phyloP scores from a whole-genome alignment of 2,888 invertebrate genomes.

The Dyspetes luteomarginatus region DNA sequence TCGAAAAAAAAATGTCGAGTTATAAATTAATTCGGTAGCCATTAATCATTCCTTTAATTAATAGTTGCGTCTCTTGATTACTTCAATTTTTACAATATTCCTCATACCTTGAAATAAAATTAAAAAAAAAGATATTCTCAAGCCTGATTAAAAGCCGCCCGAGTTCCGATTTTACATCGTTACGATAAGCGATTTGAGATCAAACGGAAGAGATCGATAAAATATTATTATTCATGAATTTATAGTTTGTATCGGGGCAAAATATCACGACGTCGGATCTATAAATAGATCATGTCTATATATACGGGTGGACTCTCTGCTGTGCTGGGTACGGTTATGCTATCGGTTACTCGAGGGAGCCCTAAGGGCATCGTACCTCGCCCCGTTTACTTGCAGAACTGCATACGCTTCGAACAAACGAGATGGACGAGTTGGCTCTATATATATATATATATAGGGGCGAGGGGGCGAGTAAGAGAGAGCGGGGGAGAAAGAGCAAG shows the following conservation, averaged over 20 bases:
- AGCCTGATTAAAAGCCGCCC: not conserved
- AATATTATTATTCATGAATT: conserved; percentile 54
- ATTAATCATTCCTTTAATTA: no score
- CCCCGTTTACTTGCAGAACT: conserved; percentile 17
- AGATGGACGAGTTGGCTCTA: conserved; percentile 57
- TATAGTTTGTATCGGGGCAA: conserved; percentile 23
- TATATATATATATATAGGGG: no score
- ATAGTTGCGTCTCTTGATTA: no score
- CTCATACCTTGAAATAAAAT: no score
- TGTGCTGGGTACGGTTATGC: conserved; percentile 47
- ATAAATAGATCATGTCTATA: conserved; percentile 56
- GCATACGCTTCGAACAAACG: conserved; percentile 35
- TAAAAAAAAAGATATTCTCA: not conserved
- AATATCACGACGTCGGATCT: conserved; percentile 45
- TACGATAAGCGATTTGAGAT: conserved; percentile 25
- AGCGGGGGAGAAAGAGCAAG: not conserved
- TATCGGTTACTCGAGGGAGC: conserved; percentile 63
- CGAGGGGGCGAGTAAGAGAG: conserved; percentile 15
- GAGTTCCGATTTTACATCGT: conserved; percentile 13
- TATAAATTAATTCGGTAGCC: no score
- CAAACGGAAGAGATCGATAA: conserved; percentile 53
- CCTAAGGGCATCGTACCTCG: conserved; percentile 61
- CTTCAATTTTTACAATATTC: no score
- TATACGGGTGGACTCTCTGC: conserved; percentile 23
- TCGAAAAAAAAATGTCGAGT: no score